A percentile compares a stretch with the other conserved stretches of the same genome.
phyloP scores from a whole-genome alignment of 2,888 invertebrate genomes.

The Leuctra nigra region DNA sequence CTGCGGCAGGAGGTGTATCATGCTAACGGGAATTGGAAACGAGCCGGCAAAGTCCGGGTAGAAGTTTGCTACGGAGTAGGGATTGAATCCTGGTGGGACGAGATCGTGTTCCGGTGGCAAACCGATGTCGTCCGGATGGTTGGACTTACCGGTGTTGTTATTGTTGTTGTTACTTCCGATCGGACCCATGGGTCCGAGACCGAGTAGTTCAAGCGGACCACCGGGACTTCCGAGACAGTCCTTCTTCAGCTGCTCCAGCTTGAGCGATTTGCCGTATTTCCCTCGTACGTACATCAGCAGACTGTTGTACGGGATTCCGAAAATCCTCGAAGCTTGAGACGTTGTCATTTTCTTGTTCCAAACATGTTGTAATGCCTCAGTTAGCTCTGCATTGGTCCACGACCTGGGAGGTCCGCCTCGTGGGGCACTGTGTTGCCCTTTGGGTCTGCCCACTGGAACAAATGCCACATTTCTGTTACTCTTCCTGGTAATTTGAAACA shows the following conservation, averaged over 20 bases:
- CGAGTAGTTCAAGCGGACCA: conserved; percentile 58
- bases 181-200: conserved; percentile 43
- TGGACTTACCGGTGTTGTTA: conserved; percentile 40
- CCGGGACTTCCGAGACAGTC: conserved; percentile 77
- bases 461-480: too few species aligned
- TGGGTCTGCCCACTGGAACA: conserved; percentile 67
- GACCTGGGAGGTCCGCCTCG: conserved; percentile 85
- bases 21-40: conserved; percentile 76
- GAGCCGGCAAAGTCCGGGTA: conserved; percentile 74
- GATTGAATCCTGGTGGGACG: conserved; percentile 57
- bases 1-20: conserved; percentile 77
- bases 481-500: too few species aligned
- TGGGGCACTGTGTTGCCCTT: conserved; percentile 87
- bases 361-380: conserved; percentile 86
- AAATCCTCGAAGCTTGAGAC: conserved; percentile 82
- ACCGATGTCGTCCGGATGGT: conserved; percentile 23
- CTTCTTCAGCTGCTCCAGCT: conserved; percentile 78
- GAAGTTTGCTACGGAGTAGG: conserved; percentile 56
- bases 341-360: conserved; percentile 95
- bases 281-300: conserved; percentile 87
- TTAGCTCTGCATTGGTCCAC: conserved; percentile 87
- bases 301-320: conserved; percentile 91
- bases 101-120: conserved; percentile 26
- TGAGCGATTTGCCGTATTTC: conserved; percentile 88
- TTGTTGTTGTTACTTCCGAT: conserved; percentile 42